A percentile compares a stretch with the other conserved stretches of the same genome.
Conservation (phyloP, 2,888 invertebrate genomes). For the Exocentrus adspersus region DNA sequence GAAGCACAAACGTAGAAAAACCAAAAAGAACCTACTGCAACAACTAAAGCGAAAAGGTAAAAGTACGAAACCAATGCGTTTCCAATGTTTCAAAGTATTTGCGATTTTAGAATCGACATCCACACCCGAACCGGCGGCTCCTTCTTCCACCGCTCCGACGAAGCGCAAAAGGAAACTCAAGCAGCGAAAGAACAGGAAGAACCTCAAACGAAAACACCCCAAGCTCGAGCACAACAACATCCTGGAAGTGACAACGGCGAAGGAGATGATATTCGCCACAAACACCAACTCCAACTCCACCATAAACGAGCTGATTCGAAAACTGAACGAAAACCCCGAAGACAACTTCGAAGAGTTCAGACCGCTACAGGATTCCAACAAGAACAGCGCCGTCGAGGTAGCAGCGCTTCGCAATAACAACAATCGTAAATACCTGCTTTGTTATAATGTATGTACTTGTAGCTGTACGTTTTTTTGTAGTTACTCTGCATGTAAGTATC, state of each 20-base stretch:
- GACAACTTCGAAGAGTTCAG: slow-evolving; percentile 35
- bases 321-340: slow-evolving; percentile 40
- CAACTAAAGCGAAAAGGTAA: too few relatives aligned
- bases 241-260: slow-evolving; percentile 35
- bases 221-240: slow-evolving; percentile 31
- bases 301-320: slow-evolving; percentile 34
- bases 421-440: too few relatives aligned
- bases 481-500: slow-evolving; percentile 17
- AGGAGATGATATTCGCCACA: slow-evolving; percentile 17
- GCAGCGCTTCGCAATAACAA: slow-evolving; percentile 8
- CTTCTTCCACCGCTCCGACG: not conserved
- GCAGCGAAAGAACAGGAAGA: slow-evolving; percentile 30
- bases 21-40: slow-evolving; percentile 12
- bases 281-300: slow-evolving; percentile 29
- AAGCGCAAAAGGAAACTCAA: slow-evolving; percentile 16
- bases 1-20: slow-evolving; percentile 21
- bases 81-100: too few relatives aligned
- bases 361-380: slow-evolving; percentile 13
- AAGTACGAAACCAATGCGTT: too few relatives aligned
- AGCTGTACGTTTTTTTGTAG: not conserved
- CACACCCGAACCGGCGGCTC: not conserved
- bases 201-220: slow-evolving; percentile 31
- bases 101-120: not conserved
- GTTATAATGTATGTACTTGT: not conserved
- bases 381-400: not conserved